A percentile compares a stretch with the other conserved stretches of the same genome.
phyloP scores from a whole-genome alignment of 2,888 invertebrate genomes.

The Temnothorax ravouxi region DNA sequence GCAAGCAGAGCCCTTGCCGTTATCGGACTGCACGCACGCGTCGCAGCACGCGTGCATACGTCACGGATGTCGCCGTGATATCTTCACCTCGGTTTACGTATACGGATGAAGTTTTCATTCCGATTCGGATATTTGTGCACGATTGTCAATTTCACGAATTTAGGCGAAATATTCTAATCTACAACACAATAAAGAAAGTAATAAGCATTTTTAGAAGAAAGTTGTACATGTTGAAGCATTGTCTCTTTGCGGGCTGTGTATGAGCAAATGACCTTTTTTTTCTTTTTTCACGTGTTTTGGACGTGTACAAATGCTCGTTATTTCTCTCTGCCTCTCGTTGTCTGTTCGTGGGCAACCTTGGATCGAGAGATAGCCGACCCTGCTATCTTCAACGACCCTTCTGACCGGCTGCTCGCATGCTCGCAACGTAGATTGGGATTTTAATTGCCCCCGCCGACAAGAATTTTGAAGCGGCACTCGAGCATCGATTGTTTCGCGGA shows the following conservation, averaged over 20 bases:
- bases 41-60: not conserved
- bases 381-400: constrained; percentile 26
- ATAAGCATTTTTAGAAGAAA: not conserved
- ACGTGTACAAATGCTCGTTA: constrained; percentile 4
- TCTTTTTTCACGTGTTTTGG: not conserved
- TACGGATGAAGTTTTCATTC: not conserved
- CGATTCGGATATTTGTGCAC: not conserved
- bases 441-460: constrained; percentile 40
- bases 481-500: constrained; percentile 28
- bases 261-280: not conserved
- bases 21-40: constrained; percentile 46
- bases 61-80: constrained; percentile 37
- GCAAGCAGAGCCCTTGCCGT: constrained; percentile 75
- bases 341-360: constrained; percentile 20
- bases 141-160: not conserved
- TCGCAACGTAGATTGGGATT: constrained; percentile 23
- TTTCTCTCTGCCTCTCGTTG: constrained; percentile 4
- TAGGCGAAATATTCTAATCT: not conserved
- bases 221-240: not conserved
- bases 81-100: constrained; percentile 17
- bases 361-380: not conserved
- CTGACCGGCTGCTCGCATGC: constrained; percentile 24
- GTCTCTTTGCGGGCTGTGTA: not conserved
- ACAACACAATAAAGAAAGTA: not conserved
- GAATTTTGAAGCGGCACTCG: constrained; percentile 35